Base-by-base conservation (phyloP, 2,888 invertebrate genomes). In the Adineta ricciae region DNA sequence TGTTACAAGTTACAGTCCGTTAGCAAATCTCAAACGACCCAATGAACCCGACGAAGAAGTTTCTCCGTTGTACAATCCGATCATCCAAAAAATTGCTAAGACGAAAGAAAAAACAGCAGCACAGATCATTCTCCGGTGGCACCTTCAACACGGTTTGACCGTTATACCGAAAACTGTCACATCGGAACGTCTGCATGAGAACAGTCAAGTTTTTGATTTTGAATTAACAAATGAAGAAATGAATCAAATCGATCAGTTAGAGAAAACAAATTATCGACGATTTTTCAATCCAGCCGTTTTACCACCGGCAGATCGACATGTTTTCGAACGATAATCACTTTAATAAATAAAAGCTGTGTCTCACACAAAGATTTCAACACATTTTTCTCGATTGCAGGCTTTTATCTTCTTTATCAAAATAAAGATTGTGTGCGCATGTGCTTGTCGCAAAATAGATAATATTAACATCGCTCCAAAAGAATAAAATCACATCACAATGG, bases 81-180 rank as follows among this genome's bases (percentile, higher is more conserved):
- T 52, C 1, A 84, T 90, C 49, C 86, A 87, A 85, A 88, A 88
- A 73, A 87, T 90, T 41, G 89, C 88, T 2, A 86, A 88, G 86
- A 88, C 87, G 50, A 88, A 89, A 86, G 88, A 87, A 78, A 89
- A 88, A 86, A 87, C 89, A n/a, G 88, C 89, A 14, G 89, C 89
- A 36, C 90, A 90, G 88, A 89, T 89, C 87, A 84, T 94, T 56
- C 90, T 96, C 5, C 92, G 94, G 84, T 93, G 94, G 90, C 91
- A 93, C 21, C 88, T 94, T 19, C 94, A 96, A 89, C 93, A 93
- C 83, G 94, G 93, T 21, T 90, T 95, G 54, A 92, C 92, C 16
- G 93, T 93, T 64, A 95, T 96, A 88, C 96, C 96, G 7, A 96
- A 96, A 90, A 95, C 95, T 89, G 94, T 94, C 4, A 72, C 54